Percentiles rank a stretch among this genome's conserved stretches.
These are phyloP conservation scores for Zaprionus ornatus DNA, from an alignment of 1,140 invertebrate species.

Conservation along the genomic window DNA sequence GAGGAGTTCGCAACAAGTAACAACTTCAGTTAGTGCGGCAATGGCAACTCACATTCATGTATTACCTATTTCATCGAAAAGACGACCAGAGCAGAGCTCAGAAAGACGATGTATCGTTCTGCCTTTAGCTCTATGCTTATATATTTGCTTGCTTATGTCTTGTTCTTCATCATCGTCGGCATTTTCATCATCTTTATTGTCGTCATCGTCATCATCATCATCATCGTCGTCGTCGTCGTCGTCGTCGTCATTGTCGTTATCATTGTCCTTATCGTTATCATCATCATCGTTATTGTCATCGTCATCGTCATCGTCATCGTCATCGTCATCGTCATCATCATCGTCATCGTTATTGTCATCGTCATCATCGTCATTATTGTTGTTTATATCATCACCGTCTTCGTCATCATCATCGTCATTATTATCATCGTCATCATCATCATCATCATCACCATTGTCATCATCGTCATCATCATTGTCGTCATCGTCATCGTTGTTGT, in stretches of 20 bases:
- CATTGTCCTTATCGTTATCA: slow-evolving; percentile 14
- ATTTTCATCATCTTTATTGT: slow-evolving; percentile 54
- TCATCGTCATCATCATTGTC: slow-evolving; percentile 39
- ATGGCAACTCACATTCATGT: slow-evolving; percentile 76
- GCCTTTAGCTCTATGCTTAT: slow-evolving; percentile 66
- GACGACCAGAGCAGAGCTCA: slow-evolving; percentile 71
- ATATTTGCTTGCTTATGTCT: slow-evolving; percentile 66
- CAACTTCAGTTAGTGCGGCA: slow-evolving; percentile 70
- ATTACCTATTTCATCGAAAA: slow-evolving; percentile 82
- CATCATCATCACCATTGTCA: slow-evolving; percentile 74
- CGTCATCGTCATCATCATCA: slow-evolving; percentile 50
- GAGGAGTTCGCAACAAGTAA: slow-evolving; percentile 54
- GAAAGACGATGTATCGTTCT: slow-evolving; percentile 78
- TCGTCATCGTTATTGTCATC: slow-evolving; percentile 21
- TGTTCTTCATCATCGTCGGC: slow-evolving; percentile 85
- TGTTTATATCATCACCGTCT: slow-evolving; percentile 20
- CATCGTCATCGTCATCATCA: slow-evolving; percentile 33
- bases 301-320: slow-evolving; percentile 24
- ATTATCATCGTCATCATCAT: slow-evolving; percentile 47
- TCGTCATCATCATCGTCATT: slow-evolving; percentile 17
- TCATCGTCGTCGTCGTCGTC: slow-evolving; percentile 25
- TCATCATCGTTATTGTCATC: slow-evolving; percentile 59
- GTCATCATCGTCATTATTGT: slow-evolving; percentile 66
- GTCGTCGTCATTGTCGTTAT: slow-evolving; percentile 84
- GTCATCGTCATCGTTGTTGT: slow-evolving; percentile 68